These are phyloP conservation scores for Semnornis frantzii DNA, from an alignment of 2,113 vertebrate species.

Conservation along the genomic window DNA sequence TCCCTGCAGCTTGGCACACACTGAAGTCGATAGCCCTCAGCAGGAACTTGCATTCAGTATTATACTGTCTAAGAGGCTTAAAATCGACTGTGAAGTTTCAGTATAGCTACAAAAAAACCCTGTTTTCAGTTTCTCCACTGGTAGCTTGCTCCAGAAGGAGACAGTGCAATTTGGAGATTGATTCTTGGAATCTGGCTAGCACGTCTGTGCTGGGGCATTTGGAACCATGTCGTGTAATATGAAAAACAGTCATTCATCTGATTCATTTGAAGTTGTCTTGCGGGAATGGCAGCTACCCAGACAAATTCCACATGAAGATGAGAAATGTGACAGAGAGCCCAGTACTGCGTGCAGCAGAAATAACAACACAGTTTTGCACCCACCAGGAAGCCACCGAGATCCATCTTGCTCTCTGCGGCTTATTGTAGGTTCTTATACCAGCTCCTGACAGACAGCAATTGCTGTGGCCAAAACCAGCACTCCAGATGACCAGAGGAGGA, in stretches of 20 bases:
- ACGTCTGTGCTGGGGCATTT: background rate
- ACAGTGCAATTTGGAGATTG: background rate
- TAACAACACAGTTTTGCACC: background rate
- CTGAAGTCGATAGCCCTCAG: constrained; percentile 29
- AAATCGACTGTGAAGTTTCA: constrained; percentile 23
- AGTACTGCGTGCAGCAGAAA: background rate
- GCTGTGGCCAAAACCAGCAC: background rate
- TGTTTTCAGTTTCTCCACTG: background rate
- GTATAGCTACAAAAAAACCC: background rate
- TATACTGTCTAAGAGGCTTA: constrained; percentile 41
- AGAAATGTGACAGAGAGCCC: background rate
- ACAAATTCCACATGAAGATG: background rate
- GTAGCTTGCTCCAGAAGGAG: background rate
- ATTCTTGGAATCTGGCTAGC: background rate
- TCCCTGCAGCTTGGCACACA: constrained; percentile 25
- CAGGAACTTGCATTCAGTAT: constrained; percentile 10
- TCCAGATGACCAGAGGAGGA: background rate
- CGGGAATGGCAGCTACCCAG: background rate
- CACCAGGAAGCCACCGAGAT: background rate
- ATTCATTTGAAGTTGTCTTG: background rate
- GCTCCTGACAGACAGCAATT: background rate
- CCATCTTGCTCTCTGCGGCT: background rate
- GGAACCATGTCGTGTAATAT: background rate
- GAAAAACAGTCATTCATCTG: background rate
- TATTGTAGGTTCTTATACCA: background rate